Conservation (phyloP, 2,797 vertebrate genomes). For the Diplodus puntazzo region DNA sequence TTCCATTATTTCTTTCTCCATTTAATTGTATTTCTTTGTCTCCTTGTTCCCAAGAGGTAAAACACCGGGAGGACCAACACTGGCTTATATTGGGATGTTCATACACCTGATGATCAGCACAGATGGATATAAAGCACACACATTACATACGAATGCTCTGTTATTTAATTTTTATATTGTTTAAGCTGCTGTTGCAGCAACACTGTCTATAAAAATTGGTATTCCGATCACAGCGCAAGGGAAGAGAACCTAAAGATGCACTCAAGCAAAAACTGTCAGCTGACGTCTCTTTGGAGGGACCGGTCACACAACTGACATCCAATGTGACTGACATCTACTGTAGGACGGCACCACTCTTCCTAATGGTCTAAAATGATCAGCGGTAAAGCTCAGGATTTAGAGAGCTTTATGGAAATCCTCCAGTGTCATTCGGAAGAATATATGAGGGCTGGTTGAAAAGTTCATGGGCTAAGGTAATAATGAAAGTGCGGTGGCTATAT, state of each 20-base stretch:
- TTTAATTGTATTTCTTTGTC: neutral
- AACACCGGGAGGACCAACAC: neutral
- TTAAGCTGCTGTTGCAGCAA: neutral
- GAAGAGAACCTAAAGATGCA: constrained; percentile 1
- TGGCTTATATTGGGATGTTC: neutral
- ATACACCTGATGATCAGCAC: neutral
- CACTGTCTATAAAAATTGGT: neutral
- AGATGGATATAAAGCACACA: neutral
- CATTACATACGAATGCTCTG: neutral
- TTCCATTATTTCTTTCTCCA: neutral
- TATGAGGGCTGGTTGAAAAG: too few species aligned
- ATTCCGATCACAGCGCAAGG: neutral
- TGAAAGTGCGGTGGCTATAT: too few species aligned
- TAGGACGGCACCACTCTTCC: neutral
- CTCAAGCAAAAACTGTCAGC: constrained; percentile 27
- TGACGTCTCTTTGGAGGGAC: neutral
- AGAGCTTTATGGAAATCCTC: neutral
- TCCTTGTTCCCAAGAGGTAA: neutral
- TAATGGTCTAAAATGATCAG: neutral
- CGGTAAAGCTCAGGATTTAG: neutral
- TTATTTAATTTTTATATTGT: neutral
- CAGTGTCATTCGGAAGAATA: neutral
- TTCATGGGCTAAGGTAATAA: too few species aligned
- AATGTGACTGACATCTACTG: neutral
- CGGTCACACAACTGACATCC: neutral